Evolutionary conservation across 2,797 vertebrate genomes (phyloP), one percentile per base, ranked within the genome.

Genomic region (Hapalemur alaotrensis): DNA sequence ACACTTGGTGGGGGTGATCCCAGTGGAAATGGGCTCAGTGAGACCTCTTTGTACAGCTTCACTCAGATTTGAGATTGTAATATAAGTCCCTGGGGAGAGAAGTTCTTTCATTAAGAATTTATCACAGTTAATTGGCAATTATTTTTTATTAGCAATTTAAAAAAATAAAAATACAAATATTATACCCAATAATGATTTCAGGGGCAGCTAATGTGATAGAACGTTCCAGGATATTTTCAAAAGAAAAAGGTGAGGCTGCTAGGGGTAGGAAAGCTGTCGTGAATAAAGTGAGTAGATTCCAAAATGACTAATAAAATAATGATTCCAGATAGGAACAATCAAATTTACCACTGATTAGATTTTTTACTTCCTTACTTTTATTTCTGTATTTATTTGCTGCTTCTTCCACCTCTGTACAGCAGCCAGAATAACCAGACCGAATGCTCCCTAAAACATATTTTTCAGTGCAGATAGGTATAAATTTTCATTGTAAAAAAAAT

Each of bases 131-230:
- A 93, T 95, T 95, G 85, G 78, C 52, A 87, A 83, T 92, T 94
- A 94, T 82, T 93, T 95, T 92, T 91, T 96, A 95, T 93, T 93
- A 88, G 81, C 9, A 67, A 93, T 92, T 96, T 85, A 4, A 73
- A 95, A 96, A 95, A 50, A 50, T 89, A 94, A 85, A 95, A 95
- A 93, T 83, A 79, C 15, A 83, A 93, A 10, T 85, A 91, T 82
- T 90, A 79, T 80, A 79, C 41, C n/a, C 65, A 96, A 63, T 90
- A 93, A 95, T 93, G 46, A 88, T 84, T 86, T 92, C 82, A 90
- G 41, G 52, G 79, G 67, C 22, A 89, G 32, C 57, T 79, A 75
- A 90, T 92, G 32, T 91, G 38, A 91, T 50, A 91, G 85, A 95
- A 63, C 59, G 9, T 79, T 96, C 38, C 63, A 78, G 43, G 8